These are phyloP conservation scores for Acleris literana DNA, from an alignment of 2,888 invertebrate genomes.

Conservation along the genomic window DNA sequence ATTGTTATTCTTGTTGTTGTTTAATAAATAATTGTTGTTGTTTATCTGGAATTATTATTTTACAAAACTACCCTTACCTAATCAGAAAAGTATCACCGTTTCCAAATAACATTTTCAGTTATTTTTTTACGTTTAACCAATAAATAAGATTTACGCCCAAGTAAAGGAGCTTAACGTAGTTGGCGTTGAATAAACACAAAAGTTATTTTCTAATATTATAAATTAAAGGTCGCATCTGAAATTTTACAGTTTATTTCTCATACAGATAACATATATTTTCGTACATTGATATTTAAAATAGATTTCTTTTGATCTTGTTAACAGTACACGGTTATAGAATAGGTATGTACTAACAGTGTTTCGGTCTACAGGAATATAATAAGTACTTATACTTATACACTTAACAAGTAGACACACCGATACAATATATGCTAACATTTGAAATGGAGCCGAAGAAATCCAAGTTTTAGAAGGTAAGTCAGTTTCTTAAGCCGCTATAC, in stretches of 20 bases:
- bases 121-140: neutral
- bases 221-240: constrained; percentile 39
- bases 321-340: constrained; percentile 64
- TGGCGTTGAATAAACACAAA: neutral
- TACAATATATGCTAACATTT: constrained; percentile 29
- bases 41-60: constrained; percentile 46
- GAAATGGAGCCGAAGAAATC: constrained; percentile 31
- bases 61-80: constrained; percentile 22
- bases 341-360: constrained; percentile 34
- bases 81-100: neutral
- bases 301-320: constrained; percentile 72
- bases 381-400: constrained; percentile 23
- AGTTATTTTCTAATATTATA: constrained; percentile 13
- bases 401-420: constrained; percentile 29
- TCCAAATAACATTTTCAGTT: neutral
- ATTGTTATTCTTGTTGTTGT: constrained; percentile 54
- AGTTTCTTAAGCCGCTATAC: neutral
- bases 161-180: no score
- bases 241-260: constrained; percentile 66
- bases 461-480: constrained; percentile 16
- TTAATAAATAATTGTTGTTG: constrained; percentile 54
- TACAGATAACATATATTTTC: constrained; percentile 78
- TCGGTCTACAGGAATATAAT: constrained; percentile 10
- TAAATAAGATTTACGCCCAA: neutral
- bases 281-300: constrained; percentile 82